Conservation (phyloP, 2,113 vertebrate genomes). For the Xenopus tropicalis region DNA sequence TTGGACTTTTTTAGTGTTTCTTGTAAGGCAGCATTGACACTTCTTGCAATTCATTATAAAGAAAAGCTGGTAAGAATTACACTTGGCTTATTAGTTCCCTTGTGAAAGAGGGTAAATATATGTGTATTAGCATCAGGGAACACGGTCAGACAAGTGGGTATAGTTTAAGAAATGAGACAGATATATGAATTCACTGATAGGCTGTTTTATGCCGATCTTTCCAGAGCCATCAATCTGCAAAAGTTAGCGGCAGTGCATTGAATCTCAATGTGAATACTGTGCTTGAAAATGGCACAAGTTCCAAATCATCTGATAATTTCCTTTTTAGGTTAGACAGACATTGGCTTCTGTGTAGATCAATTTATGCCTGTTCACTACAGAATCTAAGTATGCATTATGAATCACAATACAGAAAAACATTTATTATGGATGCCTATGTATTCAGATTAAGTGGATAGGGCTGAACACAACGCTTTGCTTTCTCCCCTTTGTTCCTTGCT, state of each 20-base stretch:
- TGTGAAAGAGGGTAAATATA: background rate
- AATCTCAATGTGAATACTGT: conserved; percentile 20
- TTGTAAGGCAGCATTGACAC: no score
- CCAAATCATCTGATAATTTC: conserved; percentile 32
- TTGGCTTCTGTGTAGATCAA: background rate
- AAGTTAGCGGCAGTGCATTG: conserved; percentile 4
- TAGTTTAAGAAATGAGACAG: conserved; percentile 23
- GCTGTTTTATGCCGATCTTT: conserved; percentile 14
- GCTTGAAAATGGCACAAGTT: conserved; percentile 25
- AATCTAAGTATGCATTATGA: conserved; percentile 6
- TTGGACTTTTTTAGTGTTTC: no score
- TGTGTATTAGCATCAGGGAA: background rate
- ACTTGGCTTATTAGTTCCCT: background rate
- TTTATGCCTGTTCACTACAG: conserved; percentile 24
- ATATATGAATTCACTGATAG: conserved; percentile 32
- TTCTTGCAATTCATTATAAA: no score
- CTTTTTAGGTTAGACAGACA: conserved; percentile 22
- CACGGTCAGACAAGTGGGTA: conserved; percentile 8
- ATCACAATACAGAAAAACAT: background rate
- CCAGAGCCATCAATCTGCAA: conserved; percentile 27
- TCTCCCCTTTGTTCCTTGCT: no score
- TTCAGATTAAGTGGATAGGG: background rate
- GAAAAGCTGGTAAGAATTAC: no score
- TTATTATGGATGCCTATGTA: conserved; percentile 1
- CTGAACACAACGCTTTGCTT: background rate